Evolutionary conservation across 1,140 invertebrate genomes (phyloP), one percentile per base, ranked within the genome.

Genomic region (Lasioglossum albipes): DNA sequence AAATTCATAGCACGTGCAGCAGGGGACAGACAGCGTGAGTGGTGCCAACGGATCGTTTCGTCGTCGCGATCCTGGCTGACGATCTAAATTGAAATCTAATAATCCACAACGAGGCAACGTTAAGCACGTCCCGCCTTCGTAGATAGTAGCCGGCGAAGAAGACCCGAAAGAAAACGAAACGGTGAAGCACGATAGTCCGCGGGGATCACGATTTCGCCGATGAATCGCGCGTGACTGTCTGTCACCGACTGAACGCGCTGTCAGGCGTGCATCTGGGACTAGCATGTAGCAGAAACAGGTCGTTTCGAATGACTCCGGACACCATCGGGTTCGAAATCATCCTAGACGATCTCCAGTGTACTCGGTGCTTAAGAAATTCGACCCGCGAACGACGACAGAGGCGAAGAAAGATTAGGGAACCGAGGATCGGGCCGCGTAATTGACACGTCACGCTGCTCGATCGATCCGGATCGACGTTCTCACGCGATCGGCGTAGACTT

Each of bases 251-350:
- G 81, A 16, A 66, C 85, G 85, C 68, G 78, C 69, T 57, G 79
- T 13, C 36, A 18, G 41, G 59, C 81, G 85, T 87, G 85, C 85
- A 86, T 22, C 45, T 78, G 75, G 81, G 80, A 86, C 85, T 84
- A 81, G 84, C 84, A 83, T 86, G 68, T 86, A 86, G 84, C 85
- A 86, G 72, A 85, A 83, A 86, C 75, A 62, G 45, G 42, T 65
- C 84, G 71, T 49, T 52, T 75, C 75, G 80, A 68, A 85, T 59
- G 80, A 85, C 75, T 67, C 65, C 57, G 52, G 36, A 84, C 66
- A 57, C 52, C 22, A 9, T 31, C n/a, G n/a, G 52, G 61, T 74
- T 66, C 61, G 67, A 69, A 68, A 82, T 79, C 84, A 75, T 85
- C 75, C 36, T 49, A 36, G 64, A 65, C 75, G 84, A 73, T 62